Conservation (phyloP, 2,113 vertebrate species). For the Pteropus alecto region DNA sequence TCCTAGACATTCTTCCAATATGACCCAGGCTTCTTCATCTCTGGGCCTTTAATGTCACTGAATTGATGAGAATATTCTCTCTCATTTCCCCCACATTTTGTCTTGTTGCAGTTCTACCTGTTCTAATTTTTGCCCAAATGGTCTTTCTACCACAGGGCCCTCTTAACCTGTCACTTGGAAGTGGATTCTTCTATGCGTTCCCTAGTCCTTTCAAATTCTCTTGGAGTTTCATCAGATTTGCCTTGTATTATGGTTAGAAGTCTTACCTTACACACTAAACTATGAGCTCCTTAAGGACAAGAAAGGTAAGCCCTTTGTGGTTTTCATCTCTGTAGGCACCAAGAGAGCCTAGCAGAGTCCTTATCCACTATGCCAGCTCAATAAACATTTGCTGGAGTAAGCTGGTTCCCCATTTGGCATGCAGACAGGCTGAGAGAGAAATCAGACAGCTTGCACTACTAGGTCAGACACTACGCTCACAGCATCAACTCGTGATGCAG, state of each 20-base stretch:
- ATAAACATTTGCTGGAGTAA: slow-evolving; percentile 8
- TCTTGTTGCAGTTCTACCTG: not conserved
- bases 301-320: not conserved
- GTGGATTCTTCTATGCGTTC: not conserved
- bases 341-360: not conserved
- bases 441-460: not conserved
- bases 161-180: not conserved
- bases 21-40: not conserved
- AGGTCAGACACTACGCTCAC: not conserved
- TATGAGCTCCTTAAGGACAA: not conserved
- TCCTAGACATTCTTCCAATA: not conserved
- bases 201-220: not conserved
- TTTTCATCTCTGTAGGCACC: not conserved
- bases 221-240: not conserved
- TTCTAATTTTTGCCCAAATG: not conserved
- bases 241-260: not conserved
- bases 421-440: slow-evolving; percentile 43
- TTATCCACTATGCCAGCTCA: not conserved
- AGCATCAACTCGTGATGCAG: not conserved
- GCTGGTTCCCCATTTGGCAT: not conserved
- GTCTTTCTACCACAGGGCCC: not conserved
- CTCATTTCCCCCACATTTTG: not conserved
- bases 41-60: not conserved
- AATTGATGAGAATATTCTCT: not conserved
- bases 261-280: not conserved